These are phyloP conservation scores for Siphonodentalium dalli DNA, from an alignment of 2,888 invertebrate genomes.

Conservation along the genomic window DNA sequence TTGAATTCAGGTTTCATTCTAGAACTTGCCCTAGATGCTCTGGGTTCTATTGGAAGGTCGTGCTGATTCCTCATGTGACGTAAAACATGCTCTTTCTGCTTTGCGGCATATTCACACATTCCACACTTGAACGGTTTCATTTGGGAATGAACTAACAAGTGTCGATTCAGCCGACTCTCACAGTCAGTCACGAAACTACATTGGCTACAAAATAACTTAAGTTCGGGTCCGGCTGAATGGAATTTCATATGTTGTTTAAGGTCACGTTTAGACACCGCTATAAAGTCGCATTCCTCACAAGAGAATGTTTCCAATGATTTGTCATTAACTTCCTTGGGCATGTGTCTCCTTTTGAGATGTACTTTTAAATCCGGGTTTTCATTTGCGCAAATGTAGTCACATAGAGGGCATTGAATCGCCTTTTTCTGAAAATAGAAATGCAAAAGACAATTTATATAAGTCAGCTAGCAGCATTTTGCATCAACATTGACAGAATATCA, in stretches of 20 bases:
- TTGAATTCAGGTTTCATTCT: too few relatives aligned
- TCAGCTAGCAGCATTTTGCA: too few relatives aligned
- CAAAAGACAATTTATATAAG: not conserved
- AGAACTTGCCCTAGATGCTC: too few relatives aligned
- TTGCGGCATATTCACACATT: constrained; percentile 53
- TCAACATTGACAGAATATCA: too few relatives aligned
- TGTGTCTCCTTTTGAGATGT: constrained; percentile 56
- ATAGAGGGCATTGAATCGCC: constrained; percentile 55
- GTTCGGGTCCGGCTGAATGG: constrained; percentile 57
- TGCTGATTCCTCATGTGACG: constrained; percentile 57
- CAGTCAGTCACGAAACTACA: constrained; percentile 63
- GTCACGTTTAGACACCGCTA: constrained; percentile 51
- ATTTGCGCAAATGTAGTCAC: constrained; percentile 60
- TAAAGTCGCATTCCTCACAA: constrained; percentile 53
- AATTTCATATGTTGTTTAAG: constrained; percentile 62
- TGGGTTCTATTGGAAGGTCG: constrained; percentile 45
- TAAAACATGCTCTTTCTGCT: constrained; percentile 60
- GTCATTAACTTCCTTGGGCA: constrained; percentile 33
- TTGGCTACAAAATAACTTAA: constrained; percentile 60
- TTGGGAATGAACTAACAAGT: constrained; percentile 55
- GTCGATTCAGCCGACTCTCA: constrained; percentile 58
- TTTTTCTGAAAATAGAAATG: constrained; percentile 48
- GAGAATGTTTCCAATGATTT: constrained; percentile 37
- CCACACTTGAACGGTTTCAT: constrained; percentile 58
- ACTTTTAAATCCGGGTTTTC: constrained; percentile 59